Percentiles rank a stretch among this genome's conserved stretches.
Evolutionary conservation across 2,888 invertebrate species (phyloP).

Genomic region (Escarpia spicata): DNA sequence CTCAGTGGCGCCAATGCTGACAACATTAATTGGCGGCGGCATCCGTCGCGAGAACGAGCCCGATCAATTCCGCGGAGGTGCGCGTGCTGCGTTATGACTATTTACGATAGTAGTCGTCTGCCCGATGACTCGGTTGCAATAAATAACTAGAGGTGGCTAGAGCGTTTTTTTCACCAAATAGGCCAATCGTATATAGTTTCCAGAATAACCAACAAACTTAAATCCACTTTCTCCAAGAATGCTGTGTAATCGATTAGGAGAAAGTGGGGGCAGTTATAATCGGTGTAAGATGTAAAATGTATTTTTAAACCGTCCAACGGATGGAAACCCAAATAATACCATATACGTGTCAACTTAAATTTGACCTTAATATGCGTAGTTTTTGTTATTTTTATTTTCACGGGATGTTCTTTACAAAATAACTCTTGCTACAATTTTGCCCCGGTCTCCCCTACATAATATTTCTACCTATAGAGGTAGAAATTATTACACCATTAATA

Average conservation of each 20-base stretch:
- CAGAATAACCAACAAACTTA: background rate
- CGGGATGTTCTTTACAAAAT: background rate
- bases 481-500: background rate
- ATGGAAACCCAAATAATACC: background rate
- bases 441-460: background rate
- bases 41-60: background rate
- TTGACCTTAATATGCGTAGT: background rate
- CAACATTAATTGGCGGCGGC: background rate
- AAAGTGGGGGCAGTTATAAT: background rate
- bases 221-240: background rate
- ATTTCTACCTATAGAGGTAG: background rate
- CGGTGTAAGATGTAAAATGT: background rate
- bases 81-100: background rate
- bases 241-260: background rate
- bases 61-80: background rate
- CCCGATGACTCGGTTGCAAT: background rate
- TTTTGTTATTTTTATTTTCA: background rate
- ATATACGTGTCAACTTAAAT: background rate
- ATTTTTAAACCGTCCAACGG: background rate
- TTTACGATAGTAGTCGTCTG: background rate
- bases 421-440: background rate
- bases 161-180: background rate
- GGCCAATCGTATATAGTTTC: background rate
- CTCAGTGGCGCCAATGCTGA: background rate
- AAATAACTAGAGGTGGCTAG: background rate